Conservation (phyloP, 2,888 invertebrate genomes). For the Eilema caniola region DNA sequence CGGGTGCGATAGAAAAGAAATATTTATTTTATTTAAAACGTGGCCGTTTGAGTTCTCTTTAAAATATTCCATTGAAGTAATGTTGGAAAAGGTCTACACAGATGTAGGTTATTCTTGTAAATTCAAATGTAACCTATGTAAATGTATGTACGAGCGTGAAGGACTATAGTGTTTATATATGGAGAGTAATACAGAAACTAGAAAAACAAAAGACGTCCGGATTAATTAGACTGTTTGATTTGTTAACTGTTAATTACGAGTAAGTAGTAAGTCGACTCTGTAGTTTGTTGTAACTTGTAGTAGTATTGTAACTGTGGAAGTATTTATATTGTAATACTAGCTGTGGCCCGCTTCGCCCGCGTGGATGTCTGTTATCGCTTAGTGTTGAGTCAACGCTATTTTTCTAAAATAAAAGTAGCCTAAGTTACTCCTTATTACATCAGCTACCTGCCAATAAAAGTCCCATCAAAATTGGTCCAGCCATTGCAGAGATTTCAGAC, state of each 20-base stretch:
- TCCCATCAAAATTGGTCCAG: no score
- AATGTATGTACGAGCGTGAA: background rate
- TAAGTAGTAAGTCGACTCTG: background rate
- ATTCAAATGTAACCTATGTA: conserved; percentile 4
- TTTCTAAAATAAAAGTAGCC: no score
- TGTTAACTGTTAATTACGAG: no score
- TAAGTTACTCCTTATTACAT: no score
- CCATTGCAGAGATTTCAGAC: no score
- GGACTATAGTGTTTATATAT: background rate
- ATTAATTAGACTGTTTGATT: background rate
- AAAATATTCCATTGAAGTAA: background rate
- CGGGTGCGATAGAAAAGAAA: background rate
- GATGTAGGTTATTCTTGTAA: background rate
- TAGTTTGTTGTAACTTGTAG: no score
- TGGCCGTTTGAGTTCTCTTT: background rate
- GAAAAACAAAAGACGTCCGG: background rate
- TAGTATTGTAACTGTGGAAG: no score
- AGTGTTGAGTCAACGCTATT: no score
- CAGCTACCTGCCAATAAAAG: no score
- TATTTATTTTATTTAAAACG: background rate
- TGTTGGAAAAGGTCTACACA: background rate
- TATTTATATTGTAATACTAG: no score
- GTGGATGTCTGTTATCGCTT: no score
- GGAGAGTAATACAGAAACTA: background rate
- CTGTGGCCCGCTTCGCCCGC: no score